A percentile compares a stretch with the other conserved stretches of the same genome.
phyloP scores from a whole-genome alignment of 2,113 vertebrate species.

The Raja brachyura region DNA sequence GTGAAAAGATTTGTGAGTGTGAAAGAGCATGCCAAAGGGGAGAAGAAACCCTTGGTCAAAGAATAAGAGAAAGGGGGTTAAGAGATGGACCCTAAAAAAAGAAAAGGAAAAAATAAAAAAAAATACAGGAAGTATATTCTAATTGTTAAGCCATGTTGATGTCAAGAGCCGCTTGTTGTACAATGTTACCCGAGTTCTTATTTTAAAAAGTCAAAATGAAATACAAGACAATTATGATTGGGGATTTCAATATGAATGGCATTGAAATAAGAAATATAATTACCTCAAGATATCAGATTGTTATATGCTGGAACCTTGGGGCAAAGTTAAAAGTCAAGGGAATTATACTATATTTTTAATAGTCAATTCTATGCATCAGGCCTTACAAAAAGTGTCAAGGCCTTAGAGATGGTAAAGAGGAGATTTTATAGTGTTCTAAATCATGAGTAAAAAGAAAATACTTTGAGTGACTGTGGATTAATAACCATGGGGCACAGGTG shows the following conservation, averaged over 20 bases:
- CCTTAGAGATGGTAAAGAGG: neutral
- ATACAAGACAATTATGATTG: neutral
- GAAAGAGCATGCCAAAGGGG: no score
- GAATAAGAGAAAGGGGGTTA: no score
- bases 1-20: no score
- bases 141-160: neutral
- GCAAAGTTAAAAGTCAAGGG: neutral
- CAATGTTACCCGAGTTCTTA: no score
- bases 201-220: neutral
- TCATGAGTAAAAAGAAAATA: neutral
- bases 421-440: neutral
- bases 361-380: neutral
- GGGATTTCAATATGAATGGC: neutral
- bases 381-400: neutral
- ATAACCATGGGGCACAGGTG: neutral
- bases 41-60: no score
- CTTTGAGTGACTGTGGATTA: neutral
- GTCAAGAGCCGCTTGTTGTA: neutral
- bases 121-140: neutral
- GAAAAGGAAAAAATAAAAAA: no score
- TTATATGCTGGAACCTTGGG: neutral
- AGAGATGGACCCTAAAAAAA: no score
- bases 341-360: neutral
- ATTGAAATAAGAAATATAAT: neutral
- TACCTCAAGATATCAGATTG: neutral